These are phyloP conservation scores for Tretioscincus oriximinensis DNA, from an alignment of 2,113 vertebrate genomes.

Conservation along the genomic window DNA sequence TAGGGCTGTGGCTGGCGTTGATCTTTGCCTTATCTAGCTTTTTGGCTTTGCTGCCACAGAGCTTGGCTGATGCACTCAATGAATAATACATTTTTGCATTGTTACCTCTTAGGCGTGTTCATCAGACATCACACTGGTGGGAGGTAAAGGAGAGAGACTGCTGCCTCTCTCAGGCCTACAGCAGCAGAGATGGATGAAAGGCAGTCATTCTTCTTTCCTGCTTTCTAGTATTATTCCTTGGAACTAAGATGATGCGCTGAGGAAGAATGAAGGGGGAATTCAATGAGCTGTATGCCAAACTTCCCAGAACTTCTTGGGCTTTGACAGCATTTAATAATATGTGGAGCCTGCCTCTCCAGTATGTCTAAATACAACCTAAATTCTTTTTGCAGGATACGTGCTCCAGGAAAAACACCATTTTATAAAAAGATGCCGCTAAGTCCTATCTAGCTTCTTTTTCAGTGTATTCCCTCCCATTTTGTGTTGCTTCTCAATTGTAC, in stretches of 20 bases:
- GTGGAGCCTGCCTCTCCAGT: constrained; percentile 8
- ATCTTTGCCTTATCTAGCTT: not conserved
- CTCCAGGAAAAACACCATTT: not conserved
- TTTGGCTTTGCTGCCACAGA: not conserved
- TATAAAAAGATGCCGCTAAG: not conserved
- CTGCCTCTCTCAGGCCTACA: not conserved
- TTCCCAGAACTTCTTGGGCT: not conserved
- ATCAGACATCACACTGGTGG: constrained; percentile 29
- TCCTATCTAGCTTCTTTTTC: not conserved
- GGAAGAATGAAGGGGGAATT: constrained; percentile 19
- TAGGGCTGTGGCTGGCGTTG: not conserved
- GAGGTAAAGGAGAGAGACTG: not conserved
- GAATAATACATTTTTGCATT: constrained; percentile 24
- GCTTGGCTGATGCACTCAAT: not conserved
- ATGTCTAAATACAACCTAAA: not conserved
- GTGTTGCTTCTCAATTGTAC: not conserved
- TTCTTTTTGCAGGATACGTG: not conserved
- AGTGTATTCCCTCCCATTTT: not conserved
- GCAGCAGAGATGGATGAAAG: not conserved
- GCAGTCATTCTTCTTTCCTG: not conserved
- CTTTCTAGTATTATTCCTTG: not conserved
- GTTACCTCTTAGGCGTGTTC: constrained; percentile 27
- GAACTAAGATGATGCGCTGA: constrained; percentile 5
- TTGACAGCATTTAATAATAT: constrained; percentile 7
- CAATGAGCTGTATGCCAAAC: not conserved